Conservation (phyloP, 1,140 invertebrate species). For the Bombus terrestris region DNA sequence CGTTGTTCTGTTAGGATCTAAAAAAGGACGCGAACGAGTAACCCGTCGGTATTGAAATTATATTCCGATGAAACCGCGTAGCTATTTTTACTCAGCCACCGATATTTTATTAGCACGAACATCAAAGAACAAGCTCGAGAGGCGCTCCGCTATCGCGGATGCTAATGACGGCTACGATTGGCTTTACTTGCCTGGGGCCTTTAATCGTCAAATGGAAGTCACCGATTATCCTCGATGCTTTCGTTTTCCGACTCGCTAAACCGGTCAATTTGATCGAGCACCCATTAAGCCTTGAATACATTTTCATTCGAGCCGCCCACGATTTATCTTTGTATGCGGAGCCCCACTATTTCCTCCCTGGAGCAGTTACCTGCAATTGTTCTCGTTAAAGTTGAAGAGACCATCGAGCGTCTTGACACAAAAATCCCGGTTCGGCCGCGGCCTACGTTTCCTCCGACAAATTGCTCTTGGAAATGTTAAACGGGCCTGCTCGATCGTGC, state of each 20-base stretch:
- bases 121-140: conserved; percentile 15
- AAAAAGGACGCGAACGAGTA: background rate
- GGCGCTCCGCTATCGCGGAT: conserved; percentile 3
- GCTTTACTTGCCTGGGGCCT: background rate
- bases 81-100: conserved; percentile 26
- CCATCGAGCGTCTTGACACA: conserved; percentile 24
- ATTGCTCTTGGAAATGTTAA: conserved; percentile 26
- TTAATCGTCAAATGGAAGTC: conserved; percentile 20
- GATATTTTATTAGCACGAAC: conserved; percentile 33
- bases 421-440: conserved; percentile 3
- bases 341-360: background rate
- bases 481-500: background rate
- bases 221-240: conserved; percentile 13
- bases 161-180: conserved; percentile 31
- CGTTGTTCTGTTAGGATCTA: background rate
- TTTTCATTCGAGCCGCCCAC: background rate
- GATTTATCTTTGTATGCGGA: background rate
- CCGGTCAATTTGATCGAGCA: conserved; percentile 37
- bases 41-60: background rate
- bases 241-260: conserved; percentile 11
- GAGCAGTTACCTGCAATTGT: conserved; percentile 26
- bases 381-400: conserved; percentile 26
- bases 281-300: conserved; percentile 37
- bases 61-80: background rate
- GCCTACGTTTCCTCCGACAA: background rate